phyloP scores from a whole-genome alignment of 2,113 vertebrate species.

The Anthoscopus minutus region DNA sequence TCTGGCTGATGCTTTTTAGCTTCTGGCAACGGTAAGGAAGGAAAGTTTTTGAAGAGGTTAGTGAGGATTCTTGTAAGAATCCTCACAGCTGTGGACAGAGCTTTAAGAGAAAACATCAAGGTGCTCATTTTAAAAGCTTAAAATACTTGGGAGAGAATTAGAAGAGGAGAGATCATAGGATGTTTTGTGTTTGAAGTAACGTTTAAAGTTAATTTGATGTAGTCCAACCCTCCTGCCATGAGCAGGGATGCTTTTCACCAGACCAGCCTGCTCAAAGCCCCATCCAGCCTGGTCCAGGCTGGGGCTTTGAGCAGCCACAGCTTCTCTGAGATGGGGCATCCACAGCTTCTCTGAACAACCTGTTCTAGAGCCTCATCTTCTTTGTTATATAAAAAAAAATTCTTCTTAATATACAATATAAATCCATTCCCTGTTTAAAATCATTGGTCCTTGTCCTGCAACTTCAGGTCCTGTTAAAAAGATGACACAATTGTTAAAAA shows the following conservation, averaged over 20 bases:
- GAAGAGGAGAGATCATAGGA: not conserved
- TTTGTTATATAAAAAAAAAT: not conserved
- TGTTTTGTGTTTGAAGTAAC: not conserved
- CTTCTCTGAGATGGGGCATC: not conserved
- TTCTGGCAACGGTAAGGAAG: not conserved
- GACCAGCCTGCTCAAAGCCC: not conserved
- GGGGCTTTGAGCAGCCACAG: too few relatives aligned
- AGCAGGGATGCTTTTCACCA: not conserved
- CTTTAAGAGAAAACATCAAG: not conserved
- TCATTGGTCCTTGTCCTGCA: not conserved
- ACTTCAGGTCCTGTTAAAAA: not conserved
- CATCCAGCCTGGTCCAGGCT: fast-evolving
- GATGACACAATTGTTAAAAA: not conserved
- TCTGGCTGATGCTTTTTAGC: not conserved
- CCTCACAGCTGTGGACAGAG: not conserved
- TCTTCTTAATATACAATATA: not conserved
- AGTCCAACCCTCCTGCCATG: not conserved
- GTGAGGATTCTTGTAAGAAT: not conserved
- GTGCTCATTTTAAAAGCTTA: not conserved
- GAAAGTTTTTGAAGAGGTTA: not conserved
- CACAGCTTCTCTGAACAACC: not conserved
- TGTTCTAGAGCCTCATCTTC: not conserved
- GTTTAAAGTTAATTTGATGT: not conserved
- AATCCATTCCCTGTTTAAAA: not conserved
- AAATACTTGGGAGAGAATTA: not conserved